Conservation (phyloP, 2,797 vertebrate species). For the Phataginus tetradactyla region DNA sequence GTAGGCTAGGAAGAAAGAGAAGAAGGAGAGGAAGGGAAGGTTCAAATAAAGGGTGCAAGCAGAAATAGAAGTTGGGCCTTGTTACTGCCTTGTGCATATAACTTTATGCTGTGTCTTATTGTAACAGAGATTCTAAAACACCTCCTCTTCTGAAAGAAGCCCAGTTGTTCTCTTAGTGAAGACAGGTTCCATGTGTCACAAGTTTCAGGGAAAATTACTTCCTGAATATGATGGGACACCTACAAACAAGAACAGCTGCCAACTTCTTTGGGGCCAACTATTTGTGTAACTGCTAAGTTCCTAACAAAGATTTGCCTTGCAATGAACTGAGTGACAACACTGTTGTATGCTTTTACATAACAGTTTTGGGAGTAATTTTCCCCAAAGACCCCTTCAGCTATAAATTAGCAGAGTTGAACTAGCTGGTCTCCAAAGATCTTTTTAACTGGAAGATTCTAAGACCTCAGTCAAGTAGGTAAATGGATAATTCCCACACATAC, state of each 20-base stretch:
- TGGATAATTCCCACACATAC: background rate
- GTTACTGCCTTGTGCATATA: background rate
- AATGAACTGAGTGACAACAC: conserved; percentile 5
- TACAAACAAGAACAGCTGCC: conserved; percentile 14
- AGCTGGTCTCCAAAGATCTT: background rate
- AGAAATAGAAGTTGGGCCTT: background rate
- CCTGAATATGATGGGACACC: background rate
- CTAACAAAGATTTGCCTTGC: conserved; percentile 4
- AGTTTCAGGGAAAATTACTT: background rate
- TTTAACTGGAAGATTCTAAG: background rate
- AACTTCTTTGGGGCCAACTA: background rate
- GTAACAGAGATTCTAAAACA: background rate
- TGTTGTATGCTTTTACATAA: background rate
- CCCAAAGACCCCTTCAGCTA: background rate
- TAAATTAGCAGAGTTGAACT: background rate
- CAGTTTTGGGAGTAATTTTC: background rate
- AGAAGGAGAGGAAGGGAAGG: background rate
- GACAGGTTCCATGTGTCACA: background rate
- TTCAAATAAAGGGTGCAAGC: background rate
- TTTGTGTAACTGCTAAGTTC: conserved; percentile 28
- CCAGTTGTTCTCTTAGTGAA: background rate
- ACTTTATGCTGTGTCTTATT: background rate
- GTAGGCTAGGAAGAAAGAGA: background rate
- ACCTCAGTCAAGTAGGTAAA: conserved; percentile 4
- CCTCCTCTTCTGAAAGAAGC: background rate